Evolutionary conservation across 2,888 invertebrate species (phyloP).

Genomic region (Cephus rjabovi): DNA sequence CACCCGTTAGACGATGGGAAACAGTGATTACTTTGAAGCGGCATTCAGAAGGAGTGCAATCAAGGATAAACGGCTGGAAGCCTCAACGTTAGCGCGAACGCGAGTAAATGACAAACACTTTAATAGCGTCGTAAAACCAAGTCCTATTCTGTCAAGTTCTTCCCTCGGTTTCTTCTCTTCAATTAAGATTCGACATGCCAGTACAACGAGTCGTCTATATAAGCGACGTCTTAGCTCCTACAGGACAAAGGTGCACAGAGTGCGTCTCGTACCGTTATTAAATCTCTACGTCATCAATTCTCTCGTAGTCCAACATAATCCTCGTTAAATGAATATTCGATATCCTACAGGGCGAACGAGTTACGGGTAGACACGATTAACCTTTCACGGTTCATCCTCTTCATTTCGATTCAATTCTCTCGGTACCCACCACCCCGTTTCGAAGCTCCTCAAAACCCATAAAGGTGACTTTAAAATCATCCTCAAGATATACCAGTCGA

Average conservation of each 20-base stretch:
- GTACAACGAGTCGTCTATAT: not conserved
- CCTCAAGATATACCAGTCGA: not conserved
- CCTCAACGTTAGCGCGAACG: not conserved
- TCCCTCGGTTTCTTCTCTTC: conserved; percentile 5
- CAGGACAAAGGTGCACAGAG: not conserved
- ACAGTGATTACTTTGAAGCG: not conserved
- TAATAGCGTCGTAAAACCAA: conserved; percentile 25
- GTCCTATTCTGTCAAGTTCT: conserved; percentile 23
- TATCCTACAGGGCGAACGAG: not conserved
- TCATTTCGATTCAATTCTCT: not conserved
- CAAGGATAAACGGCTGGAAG: not conserved
- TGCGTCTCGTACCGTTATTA: not conserved
- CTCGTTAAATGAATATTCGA: not conserved
- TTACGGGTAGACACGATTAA: not conserved
- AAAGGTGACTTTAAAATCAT: not conserved
- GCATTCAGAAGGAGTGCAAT: not conserved
- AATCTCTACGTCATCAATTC: not conserved
- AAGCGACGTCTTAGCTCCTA: not conserved
- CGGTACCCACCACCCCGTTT: not conserved
- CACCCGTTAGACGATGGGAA: not conserved
- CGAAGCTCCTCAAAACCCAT: not conserved
- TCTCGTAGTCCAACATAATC: not conserved
- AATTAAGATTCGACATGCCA: not conserved
- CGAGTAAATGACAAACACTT: conserved; percentile 27
- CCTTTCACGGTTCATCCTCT: not conserved